Evolutionary conservation across 2,888 invertebrate species (phyloP).

Genomic region (Auanema freiburgensis): DNA sequence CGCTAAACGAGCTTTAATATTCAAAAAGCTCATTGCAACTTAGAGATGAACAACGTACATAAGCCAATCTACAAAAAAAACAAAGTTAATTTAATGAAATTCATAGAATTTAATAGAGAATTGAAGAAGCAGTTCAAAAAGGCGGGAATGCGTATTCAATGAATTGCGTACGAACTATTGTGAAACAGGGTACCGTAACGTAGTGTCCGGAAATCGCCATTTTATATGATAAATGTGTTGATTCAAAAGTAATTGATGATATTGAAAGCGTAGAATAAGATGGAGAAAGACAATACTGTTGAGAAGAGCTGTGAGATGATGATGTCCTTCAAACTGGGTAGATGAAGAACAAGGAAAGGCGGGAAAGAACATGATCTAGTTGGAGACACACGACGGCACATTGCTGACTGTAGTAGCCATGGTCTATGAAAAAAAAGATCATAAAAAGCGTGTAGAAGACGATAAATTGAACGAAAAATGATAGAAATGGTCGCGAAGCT

Average conservation of each 20-base stretch:
- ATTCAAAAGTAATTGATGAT: background rate
- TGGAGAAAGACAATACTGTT: background rate
- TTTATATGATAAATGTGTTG: conserved; percentile 1
- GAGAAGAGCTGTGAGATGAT: conserved; percentile 5
- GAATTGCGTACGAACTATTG: conserved; percentile 3
- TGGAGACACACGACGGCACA: too few relatives aligned
- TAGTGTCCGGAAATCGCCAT: background rate
- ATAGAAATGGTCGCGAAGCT: too few relatives aligned
- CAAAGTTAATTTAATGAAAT: too few relatives aligned
- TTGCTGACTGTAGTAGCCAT: too few relatives aligned
- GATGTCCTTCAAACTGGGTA: conserved; percentile 2
- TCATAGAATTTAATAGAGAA: too few relatives aligned
- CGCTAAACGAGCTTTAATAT: background rate
- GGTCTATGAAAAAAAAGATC: too few relatives aligned
- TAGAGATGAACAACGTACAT: background rate
- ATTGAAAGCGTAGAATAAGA: conserved; percentile 1
- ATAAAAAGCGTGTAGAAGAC: too few relatives aligned
- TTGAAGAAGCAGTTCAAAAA: too few relatives aligned
- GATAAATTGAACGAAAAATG: too few relatives aligned
- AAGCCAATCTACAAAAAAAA: too few relatives aligned
- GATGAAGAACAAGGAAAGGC: background rate
- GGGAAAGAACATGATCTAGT: conserved; percentile 2
- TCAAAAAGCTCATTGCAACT: conserved; percentile 5
- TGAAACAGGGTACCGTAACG: background rate
- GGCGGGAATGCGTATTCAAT: too few relatives aligned